Conservation (phyloP, 2,888 invertebrate species). For the Conistra vaccinii region DNA sequence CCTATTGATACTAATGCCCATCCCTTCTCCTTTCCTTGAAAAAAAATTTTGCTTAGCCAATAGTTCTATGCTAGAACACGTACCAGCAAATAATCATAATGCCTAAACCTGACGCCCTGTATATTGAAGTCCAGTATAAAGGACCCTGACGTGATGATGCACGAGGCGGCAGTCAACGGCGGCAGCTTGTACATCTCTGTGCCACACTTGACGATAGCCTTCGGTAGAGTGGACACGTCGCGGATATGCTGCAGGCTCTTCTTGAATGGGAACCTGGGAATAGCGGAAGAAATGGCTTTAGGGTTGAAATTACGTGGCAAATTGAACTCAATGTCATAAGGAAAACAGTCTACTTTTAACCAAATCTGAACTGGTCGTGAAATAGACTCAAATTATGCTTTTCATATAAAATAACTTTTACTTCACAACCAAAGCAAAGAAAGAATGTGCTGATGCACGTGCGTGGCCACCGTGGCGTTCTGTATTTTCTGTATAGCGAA, state of each 20-base stretch:
- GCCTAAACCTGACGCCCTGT: slow-evolving; percentile 85
- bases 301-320: neutral
- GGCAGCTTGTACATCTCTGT: slow-evolving; percentile 86
- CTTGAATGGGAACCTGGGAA: slow-evolving; percentile 85
- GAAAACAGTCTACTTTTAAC: neutral
- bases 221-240: slow-evolving; percentile 83
- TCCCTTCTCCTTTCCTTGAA: neutral
- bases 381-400: neutral
- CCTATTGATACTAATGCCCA: neutral
- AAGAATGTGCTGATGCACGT: neutral
- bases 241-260: slow-evolving; percentile 83
- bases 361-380: neutral
- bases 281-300: neutral
- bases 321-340: neutral
- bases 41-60: neutral
- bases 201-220: slow-evolving; percentile 88
- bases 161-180: slow-evolving; percentile 84
- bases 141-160: slow-evolving; percentile 87
- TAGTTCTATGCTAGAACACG: slow-evolving; percentile 36
- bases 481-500: neutral
- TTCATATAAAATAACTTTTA: neutral
- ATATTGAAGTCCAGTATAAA: slow-evolving; percentile 88
- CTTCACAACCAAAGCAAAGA: neutral
- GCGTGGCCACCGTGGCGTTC: neutral
- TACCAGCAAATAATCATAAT: slow-evolving; percentile 85